phyloP scores from a whole-genome alignment of 2,797 vertebrate genomes.

The Sebastes hubbsi region DNA sequence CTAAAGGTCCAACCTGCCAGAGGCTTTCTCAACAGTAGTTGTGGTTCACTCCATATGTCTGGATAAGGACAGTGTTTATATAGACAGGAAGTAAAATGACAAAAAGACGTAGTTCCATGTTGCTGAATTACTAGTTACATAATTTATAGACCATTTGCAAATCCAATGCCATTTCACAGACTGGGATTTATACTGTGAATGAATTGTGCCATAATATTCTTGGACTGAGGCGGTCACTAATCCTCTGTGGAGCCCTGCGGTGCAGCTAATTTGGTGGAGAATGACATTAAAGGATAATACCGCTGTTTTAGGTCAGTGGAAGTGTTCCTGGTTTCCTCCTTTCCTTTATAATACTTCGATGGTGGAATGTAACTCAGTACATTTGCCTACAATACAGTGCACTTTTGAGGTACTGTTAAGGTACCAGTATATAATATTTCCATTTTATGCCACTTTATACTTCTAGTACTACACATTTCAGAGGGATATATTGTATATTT shows the following conservation, averaged over 20 bases:
- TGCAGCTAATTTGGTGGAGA: background rate
- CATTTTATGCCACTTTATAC: too few relatives aligned
- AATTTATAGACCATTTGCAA: background rate
- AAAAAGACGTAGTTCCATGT: background rate
- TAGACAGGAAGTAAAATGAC: background rate
- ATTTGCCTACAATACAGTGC: background rate
- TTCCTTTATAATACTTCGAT: background rate
- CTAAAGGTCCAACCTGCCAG: background rate
- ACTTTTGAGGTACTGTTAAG: background rate
- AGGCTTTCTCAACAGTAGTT: background rate
- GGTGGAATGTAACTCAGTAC: background rate
- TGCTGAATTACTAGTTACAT: background rate
- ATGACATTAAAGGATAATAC: background rate
- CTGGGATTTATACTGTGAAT: background rate
- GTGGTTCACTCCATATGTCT: background rate
- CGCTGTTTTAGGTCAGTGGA: background rate
- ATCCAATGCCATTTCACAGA: background rate
- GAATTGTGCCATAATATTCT: background rate
- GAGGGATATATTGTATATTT: too few relatives aligned
- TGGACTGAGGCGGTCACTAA: background rate
- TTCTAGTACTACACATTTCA: too few relatives aligned
- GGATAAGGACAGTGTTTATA: background rate
- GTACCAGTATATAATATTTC: too few relatives aligned
- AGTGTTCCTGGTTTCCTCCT: background rate
- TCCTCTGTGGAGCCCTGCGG: background rate